Conservation (phyloP, 37 sponge, comb jelly and placozoan genomes). For the Haliclona indistincta region DNA sequence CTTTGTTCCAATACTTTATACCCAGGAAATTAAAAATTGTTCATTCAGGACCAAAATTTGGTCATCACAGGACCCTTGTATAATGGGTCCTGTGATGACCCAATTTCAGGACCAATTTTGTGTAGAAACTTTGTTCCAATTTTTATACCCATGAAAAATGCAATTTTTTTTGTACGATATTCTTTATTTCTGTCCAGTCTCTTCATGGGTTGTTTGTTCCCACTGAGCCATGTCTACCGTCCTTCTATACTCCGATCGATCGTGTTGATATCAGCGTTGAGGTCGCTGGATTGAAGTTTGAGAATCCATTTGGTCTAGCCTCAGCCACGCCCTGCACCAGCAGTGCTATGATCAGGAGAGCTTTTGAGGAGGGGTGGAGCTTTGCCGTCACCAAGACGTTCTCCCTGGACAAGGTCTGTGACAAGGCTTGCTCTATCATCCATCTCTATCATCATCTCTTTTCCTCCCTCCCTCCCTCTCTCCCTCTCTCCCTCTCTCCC, state of each 20-base stretch:
- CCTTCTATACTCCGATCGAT: conserved; percentile 93
- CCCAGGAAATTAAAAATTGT: too few species aligned
- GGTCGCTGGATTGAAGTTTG: conserved; percentile 85
- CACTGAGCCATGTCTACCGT: conserved; percentile 76
- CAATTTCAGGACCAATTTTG: neutral
- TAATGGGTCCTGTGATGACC: neutral
- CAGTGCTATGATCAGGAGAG: conserved; percentile 91
- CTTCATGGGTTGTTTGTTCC: conserved; percentile 86
- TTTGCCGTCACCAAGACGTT: conserved; percentile 97
- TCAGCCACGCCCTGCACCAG: conserved; percentile 95
- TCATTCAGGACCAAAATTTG: too few species aligned
- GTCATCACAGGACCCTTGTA: too few species aligned
- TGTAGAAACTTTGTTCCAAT: neutral
- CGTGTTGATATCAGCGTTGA: conserved; percentile 81
- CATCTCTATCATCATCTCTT: too few species aligned
- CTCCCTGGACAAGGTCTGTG: conserved; percentile 82
- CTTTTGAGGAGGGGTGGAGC: conserved; percentile 91
- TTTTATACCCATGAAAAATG: neutral
- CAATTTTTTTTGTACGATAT: conserved; percentile 1
- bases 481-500: conserved; percentile 13
- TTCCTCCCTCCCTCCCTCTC: neutral
- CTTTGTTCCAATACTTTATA: too few species aligned
- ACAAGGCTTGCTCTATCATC: too few species aligned
- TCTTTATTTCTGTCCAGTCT: conserved; percentile 46
- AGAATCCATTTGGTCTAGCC: conserved; percentile 94